These are phyloP conservation scores for Chironomus tepperi DNA, from an alignment of 1,140 invertebrate genomes.

Conservation along the genomic window DNA sequence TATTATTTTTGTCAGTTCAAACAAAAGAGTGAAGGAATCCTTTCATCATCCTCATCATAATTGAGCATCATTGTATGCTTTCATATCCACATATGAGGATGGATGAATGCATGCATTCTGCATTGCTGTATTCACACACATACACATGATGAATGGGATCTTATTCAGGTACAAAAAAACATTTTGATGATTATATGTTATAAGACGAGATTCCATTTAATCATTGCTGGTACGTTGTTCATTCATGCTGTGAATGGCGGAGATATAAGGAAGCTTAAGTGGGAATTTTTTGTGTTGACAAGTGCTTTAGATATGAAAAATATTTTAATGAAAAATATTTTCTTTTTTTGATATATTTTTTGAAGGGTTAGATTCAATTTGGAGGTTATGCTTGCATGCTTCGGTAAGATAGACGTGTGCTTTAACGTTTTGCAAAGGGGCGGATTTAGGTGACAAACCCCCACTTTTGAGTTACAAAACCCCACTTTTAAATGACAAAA, in stretches of 20 bases:
- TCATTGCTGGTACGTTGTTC: background rate
- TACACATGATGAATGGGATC: no score
- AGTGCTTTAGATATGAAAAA: no score
- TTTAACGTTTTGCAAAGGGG: no score
- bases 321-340: no score
- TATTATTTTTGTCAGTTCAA: background rate
- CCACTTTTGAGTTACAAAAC: no score
- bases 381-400: no score
- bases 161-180: background rate
- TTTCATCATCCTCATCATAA: background rate
- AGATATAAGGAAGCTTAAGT: no score
- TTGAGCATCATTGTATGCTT: background rate
- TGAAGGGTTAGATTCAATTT: no score
- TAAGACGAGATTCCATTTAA: background rate
- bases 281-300: background rate
- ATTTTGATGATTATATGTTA: background rate
- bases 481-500: no score
- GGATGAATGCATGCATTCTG: background rate
- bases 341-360: no score
- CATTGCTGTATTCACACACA: background rate
- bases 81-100: background rate
- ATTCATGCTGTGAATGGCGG: background rate
- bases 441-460: no score
- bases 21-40: background rate
- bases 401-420: no score